phyloP scores from a whole-genome alignment of 2,113 vertebrate genomes.

The Tragelaphus strepsiceros region DNA sequence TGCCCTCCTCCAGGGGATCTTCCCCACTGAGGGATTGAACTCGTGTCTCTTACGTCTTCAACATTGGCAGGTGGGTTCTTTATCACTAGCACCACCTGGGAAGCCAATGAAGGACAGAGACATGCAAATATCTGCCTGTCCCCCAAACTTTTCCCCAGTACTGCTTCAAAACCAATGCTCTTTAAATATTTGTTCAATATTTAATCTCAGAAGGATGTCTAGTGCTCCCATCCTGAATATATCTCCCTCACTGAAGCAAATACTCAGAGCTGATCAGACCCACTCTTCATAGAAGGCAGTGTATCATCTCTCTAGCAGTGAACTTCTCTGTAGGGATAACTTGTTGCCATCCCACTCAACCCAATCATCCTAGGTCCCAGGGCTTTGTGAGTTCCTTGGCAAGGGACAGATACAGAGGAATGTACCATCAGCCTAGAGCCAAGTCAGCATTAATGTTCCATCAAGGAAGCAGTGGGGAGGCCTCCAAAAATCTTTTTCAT shows the following conservation, averaged over 20 bases:
- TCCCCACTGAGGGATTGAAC: not conserved
- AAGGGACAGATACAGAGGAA: not conserved
- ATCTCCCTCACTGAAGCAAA: not conserved
- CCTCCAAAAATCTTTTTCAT: not conserved
- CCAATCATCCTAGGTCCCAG: not conserved
- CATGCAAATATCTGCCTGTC: not conserved
- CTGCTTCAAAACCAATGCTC: not conserved
- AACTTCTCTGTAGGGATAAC: not conserved
- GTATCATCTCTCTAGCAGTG: not conserved
- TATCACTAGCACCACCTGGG: not conserved
- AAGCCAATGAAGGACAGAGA: not conserved
- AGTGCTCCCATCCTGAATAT: not conserved
- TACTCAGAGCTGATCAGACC: not conserved
- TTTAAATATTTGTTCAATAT: not conserved
- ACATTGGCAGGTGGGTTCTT: not conserved
- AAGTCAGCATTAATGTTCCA: not conserved
- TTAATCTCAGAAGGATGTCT: not conserved
- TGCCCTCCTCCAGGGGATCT: not conserved
- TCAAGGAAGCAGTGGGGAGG: not conserved
- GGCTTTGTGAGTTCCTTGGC: constrained; percentile 4
- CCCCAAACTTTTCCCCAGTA: not conserved
- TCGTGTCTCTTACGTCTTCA: not conserved
- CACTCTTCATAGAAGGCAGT: not conserved
- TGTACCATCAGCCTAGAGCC: not conserved
- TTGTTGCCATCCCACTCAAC: not conserved